A percentile compares a stretch with the other conserved stretches of the same genome.
Evolutionary conservation across 2,888 invertebrate genomes (phyloP).

Genomic region (Agriopis leucophaearia): DNA sequence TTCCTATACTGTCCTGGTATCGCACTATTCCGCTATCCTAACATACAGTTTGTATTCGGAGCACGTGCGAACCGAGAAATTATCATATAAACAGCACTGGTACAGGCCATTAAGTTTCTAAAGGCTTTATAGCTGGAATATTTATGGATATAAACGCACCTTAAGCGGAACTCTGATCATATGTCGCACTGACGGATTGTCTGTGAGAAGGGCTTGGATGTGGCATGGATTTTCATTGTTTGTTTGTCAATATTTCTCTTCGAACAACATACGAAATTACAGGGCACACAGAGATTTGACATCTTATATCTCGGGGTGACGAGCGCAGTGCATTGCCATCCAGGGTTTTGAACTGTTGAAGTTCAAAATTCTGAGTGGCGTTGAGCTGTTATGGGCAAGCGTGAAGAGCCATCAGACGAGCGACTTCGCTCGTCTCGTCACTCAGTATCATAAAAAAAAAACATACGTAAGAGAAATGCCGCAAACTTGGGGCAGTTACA

Average conservation of each 20-base stretch:
- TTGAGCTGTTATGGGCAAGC: too few relatives aligned
- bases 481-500: not conserved
- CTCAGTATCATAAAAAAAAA: too few relatives aligned
- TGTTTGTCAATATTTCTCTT: not conserved
- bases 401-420: too few relatives aligned
- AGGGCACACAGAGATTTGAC: too few relatives aligned
- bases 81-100: slow-evolving; percentile 76
- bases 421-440: too few relatives aligned
- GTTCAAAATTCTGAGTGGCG: too few relatives aligned
- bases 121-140: slow-evolving; percentile 75
- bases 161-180: slow-evolving; percentile 72
- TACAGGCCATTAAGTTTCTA: slow-evolving; percentile 72
- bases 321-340: too few relatives aligned
- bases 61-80: slow-evolving; percentile 61
- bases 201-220: slow-evolving; percentile 45
- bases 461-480: not conserved
- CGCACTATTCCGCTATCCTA: slow-evolving; percentile 27
- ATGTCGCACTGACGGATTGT: slow-evolving; percentile 51
- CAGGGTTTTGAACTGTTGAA: too few relatives aligned
- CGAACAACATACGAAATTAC: too few relatives aligned
- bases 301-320: too few relatives aligned
- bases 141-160: slow-evolving; percentile 78
- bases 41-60: slow-evolving; percentile 43
- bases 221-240: slow-evolving; percentile 34
- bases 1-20: slow-evolving; percentile 31